Base-by-base conservation (phyloP, 2,888 invertebrate genomes). In the Mechanitis messenoides region DNA sequence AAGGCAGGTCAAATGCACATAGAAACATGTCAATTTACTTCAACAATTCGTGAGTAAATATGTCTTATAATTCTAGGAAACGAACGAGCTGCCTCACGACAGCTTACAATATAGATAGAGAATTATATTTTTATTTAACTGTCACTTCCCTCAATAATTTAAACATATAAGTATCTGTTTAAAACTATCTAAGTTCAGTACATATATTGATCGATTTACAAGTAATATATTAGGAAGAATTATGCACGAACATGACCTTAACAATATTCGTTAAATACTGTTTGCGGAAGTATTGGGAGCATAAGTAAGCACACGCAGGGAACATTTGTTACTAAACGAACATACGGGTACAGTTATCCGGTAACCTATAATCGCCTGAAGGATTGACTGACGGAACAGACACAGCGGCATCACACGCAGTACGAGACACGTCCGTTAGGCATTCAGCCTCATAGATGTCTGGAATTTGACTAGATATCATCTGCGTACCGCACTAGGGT, bases 401-500 rank as follows among this genome's bases (percentile, higher is more conserved):
- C 63, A 63, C 60, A 50, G 46, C 57, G 53, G 46, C 58, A 64
- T 61, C 61, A 63, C 58, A 59, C 61, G 33, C 42, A 72, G 74
- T 71, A 72, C 66, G 66, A 69, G 81, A 83, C 79, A 78, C 76
- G 78, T 76, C 87, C 85, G 87, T 87, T 85, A 87, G 83, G 80
- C 84, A 86, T 87, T 87, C 84, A 84, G 75, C 62, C 78, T 74
- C 75, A 82, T 79, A 53, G 63, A 58, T 59, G 78, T 76, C 81
- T 74, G 81, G 81, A 82, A 83, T 84, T 84, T 81, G 75, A 71
- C 79, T 78, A 82, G 87, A 87, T 86, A 84, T 81, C 80, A 87
- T 87, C 85, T 79, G 75, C 56, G 59, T 62, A 64, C 59, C 53
- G 58, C 58, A 61, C 57, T 60, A 59, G 56, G 56, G 53, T 59